phyloP scores from a whole-genome alignment of 2,113 vertebrate species.

The Odontesthes bonariensis region DNA sequence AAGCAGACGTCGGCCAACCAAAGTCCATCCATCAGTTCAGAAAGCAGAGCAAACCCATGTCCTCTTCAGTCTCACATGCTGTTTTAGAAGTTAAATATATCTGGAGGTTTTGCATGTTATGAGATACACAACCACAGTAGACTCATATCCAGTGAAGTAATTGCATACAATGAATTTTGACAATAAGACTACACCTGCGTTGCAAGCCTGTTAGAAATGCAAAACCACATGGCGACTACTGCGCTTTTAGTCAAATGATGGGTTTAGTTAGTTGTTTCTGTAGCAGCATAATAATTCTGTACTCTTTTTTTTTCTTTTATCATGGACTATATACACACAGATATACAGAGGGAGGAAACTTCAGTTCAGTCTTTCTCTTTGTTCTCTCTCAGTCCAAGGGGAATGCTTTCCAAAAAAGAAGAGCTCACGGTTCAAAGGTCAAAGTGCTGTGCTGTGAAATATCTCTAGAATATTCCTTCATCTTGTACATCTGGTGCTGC shows the following conservation, averaged over 20 bases:
- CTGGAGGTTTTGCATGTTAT: slow-evolving; percentile 64
- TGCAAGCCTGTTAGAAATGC: slow-evolving; percentile 74
- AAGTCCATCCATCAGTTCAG: slow-evolving; percentile 41
- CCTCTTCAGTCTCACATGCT: slow-evolving; percentile 52
- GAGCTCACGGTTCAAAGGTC: slow-evolving; percentile 85
- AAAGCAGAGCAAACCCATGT: slow-evolving; percentile 46
- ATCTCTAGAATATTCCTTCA: slow-evolving; percentile 90
- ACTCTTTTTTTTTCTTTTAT: slow-evolving; percentile 63
- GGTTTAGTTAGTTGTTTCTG: slow-evolving; percentile 71
- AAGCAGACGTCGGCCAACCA: slow-evolving; percentile 27
- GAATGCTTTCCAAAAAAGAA: slow-evolving; percentile 93
- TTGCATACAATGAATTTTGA: slow-evolving; percentile 72
- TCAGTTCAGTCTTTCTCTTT: slow-evolving; percentile 62
- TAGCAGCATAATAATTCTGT: slow-evolving; percentile 82
- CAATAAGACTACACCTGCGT: slow-evolving; percentile 67
- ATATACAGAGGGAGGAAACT: slow-evolving; percentile 76
- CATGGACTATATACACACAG: slow-evolving; percentile 76
- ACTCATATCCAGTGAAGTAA: slow-evolving; percentile 84
- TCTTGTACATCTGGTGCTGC: slow-evolving; percentile 79
- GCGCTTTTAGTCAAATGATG: slow-evolving; percentile 71
- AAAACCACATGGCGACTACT: slow-evolving; percentile 66
- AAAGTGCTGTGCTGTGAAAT: slow-evolving; percentile 96
- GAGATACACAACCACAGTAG: slow-evolving; percentile 76
- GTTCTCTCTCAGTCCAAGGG: slow-evolving; percentile 82
- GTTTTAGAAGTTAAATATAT: slow-evolving; percentile 66